Percentiles rank a stretch among this genome's conserved stretches.
phyloP scores from a whole-genome alignment of 1,140 invertebrate genomes.

The Magallana angulata region DNA sequence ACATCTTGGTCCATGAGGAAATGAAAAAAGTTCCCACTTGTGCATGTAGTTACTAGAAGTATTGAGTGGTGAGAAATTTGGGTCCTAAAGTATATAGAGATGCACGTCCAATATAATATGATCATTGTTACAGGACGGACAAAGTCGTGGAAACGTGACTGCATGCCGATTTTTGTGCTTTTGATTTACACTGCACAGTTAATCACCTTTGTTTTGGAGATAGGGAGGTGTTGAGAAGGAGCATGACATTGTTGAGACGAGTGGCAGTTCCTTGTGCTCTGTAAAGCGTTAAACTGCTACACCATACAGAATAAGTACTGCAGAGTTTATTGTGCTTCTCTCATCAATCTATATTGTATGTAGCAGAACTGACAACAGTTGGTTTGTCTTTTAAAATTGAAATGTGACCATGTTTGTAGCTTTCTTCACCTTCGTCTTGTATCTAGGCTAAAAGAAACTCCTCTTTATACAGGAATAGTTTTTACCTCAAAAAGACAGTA shows the following conservation, averaged over 20 bases:
- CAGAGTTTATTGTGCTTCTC: background rate
- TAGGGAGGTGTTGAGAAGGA: background rate
- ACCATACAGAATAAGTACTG: background rate
- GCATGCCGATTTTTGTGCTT: slow-evolving; percentile 33
- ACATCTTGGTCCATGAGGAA: slow-evolving; percentile 6
- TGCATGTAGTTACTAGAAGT: background rate
- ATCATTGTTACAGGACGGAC: slow-evolving; percentile 23
- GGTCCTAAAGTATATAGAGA: background rate
- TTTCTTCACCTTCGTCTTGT: no score
- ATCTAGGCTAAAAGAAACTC: no score
- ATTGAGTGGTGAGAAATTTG: background rate
- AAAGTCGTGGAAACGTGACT: slow-evolving; percentile 36
- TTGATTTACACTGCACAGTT: slow-evolving; percentile 34
- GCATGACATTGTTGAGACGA: background rate
- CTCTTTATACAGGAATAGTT: background rate
- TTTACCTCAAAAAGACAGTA: background rate
- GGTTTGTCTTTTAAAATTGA: background rate
- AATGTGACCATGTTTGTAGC: no score
- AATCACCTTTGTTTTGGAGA: slow-evolving; percentile 7
- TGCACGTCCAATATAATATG: no score
- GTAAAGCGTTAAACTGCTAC: background rate
- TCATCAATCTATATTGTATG: background rate
- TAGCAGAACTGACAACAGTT: background rate
- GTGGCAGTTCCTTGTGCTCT: background rate
- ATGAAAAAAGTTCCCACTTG: background rate